These are phyloP conservation scores for Atta cephalotes DNA, from an alignment of 1,140 invertebrate species.

Conservation along the genomic window DNA sequence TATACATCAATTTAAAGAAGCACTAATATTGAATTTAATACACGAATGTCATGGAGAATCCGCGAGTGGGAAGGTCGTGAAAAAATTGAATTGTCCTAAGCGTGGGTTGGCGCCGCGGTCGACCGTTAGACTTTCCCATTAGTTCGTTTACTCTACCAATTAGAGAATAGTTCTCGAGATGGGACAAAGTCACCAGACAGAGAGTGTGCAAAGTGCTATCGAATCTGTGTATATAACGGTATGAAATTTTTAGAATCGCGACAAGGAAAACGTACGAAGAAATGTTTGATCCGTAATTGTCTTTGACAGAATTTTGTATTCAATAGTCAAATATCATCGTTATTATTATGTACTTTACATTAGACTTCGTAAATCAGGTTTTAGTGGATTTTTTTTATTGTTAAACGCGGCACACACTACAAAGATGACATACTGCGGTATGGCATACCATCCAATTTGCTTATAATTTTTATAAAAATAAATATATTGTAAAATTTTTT, in stretches of 20 bases:
- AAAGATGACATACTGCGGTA: too few relatives aligned
- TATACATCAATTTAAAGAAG: slow-evolving; percentile 54
- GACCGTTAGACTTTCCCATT: slow-evolving; percentile 71
- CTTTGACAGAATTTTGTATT: slow-evolving; percentile 1
- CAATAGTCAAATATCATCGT: not conserved
- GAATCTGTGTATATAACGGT: slow-evolving; percentile 70
- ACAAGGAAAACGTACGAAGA: slow-evolving; percentile 14
- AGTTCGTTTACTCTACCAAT: slow-evolving; percentile 68
- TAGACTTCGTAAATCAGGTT: not conserved
- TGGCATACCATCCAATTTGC: too few relatives aligned
- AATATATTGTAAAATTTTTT: too few relatives aligned
- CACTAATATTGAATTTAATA: slow-evolving; percentile 59
- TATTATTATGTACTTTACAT: not conserved
- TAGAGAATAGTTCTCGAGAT: slow-evolving; percentile 72
- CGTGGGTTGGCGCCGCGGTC: slow-evolving; percentile 54
- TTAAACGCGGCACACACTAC: too few relatives aligned
- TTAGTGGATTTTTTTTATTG: not conserved
- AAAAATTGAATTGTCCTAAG: slow-evolving; percentile 59
- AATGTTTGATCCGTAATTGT: slow-evolving; percentile 36
- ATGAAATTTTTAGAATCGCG: slow-evolving; percentile 65
- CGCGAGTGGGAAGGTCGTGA: slow-evolving; percentile 36
- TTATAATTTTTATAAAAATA: too few relatives aligned
- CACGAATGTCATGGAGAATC: slow-evolving; percentile 9
- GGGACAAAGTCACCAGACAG: slow-evolving; percentile 64
- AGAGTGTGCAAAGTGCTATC: slow-evolving; percentile 64